Evolutionary conservation across 1,140 invertebrate species (phyloP), one percentile per base, ranked within the genome.

Genomic region (Ditylenchus dipsaci): DNA sequence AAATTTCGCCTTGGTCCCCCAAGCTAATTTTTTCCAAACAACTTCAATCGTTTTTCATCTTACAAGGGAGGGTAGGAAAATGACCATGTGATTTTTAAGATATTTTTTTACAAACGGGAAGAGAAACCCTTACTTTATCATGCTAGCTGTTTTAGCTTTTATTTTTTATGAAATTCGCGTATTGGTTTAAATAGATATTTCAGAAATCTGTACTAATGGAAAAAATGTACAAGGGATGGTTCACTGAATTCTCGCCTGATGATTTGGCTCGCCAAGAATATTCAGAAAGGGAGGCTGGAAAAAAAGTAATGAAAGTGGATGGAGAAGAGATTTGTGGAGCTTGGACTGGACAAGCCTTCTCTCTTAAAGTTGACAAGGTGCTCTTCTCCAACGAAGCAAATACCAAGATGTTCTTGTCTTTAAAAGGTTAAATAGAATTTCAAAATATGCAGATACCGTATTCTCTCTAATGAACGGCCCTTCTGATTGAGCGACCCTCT

Each of bases 281-380:
- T 7, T 13, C 13, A 3, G 42, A 49, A 15, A 61, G 26, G 3
- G 63, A 65, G n/a, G 57, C 3, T 3, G 23, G 7, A 3, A 65
- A 29, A n/a, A 65, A 59, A 21, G 33, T 63, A 29, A 71, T 71
- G 69, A 60, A 72, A 59, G 27, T 73, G 38, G 69, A 71, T 30
- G 69, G 68, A 58, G 84, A 85, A 73, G 63, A 84, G 86, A 87
- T 90, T 17, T 90, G 89, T 79, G 87, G 89, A 3, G 86, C 95
- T 71, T 97, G 94, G 93, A 91, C 92, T 0, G 94, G 93, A 0
- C 89, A 94, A 76, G 88, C 89, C 11, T 89, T 95, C 80, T 95
- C 93, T 0, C 84, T 97, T 47, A 86, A 95, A 87, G 89, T 96
- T 0, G 89, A 91, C 65, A 86, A 91, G 78, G 84, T 96, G 1